These are phyloP conservation scores for Nematostella vectensis DNA, from an alignment of 92 coral and sea anemone genomes.

Conservation along the genomic window DNA sequence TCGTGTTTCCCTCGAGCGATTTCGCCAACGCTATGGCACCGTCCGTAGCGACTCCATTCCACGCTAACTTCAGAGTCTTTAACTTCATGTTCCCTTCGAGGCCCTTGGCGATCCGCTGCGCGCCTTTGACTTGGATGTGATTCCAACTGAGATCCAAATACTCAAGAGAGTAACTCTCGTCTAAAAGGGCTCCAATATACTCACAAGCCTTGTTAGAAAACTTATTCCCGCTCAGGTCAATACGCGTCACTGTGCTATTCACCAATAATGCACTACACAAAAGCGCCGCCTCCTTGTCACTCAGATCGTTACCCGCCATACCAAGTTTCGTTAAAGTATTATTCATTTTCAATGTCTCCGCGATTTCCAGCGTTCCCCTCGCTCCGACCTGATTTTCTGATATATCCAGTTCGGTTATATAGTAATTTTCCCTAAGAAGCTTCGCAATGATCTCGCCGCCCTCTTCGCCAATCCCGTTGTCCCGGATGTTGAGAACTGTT, in stretches of 20 bases:
- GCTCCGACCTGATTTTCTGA: constrained; percentile 69
- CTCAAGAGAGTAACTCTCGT: constrained; percentile 56
- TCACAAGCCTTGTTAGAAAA: constrained; percentile 65
- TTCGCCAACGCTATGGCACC: constrained; percentile 58
- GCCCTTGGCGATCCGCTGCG: constrained; percentile 53
- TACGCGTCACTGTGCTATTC: constrained; percentile 44
- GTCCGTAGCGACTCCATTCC: constrained; percentile 70
- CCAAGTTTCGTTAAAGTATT: constrained; percentile 52
- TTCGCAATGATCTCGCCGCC: constrained; percentile 73
- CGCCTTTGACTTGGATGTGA: constrained; percentile 70
- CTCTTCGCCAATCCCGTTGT: constrained; percentile 82
- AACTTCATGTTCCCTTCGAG: constrained; percentile 66
- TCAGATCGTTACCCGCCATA: constrained; percentile 58
- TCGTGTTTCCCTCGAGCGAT: constrained; percentile 50
- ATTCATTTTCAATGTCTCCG: constrained; percentile 60
- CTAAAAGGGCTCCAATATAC: constrained; percentile 44
- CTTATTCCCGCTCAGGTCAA: constrained; percentile 66
- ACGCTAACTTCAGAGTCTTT: constrained; percentile 64
- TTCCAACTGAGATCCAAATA: constrained; percentile 77
- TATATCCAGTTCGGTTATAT: constrained; percentile 66
- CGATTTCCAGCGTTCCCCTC: constrained; percentile 36
- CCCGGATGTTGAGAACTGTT: constrained; percentile 62
- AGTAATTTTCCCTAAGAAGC: constrained; percentile 74
- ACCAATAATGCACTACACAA: constrained; percentile 41
- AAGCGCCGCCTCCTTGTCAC: constrained; percentile 63